A percentile compares a stretch with the other conserved stretches of the same genome.
phyloP scores from a whole-genome alignment of 1,140 invertebrate species.

The Acromyrmex charruanus region DNA sequence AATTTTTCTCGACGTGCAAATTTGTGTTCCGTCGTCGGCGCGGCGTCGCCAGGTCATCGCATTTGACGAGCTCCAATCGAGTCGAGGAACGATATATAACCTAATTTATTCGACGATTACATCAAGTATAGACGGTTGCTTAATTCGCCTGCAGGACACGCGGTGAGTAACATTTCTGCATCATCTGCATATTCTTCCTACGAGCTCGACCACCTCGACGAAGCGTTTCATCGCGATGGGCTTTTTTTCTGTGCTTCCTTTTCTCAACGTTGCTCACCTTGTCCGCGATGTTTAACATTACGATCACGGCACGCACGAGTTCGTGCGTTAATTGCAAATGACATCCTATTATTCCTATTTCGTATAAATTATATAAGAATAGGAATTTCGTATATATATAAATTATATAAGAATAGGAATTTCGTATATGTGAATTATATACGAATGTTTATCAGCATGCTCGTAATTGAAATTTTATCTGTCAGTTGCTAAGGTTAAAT shows the following conservation, averaged over 20 bases:
- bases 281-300: not conserved
- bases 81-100: constrained; percentile 76
- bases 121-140: not conserved
- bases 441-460: not conserved
- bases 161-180: not conserved
- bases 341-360: not conserved
- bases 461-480: not conserved
- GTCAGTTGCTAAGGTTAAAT: not conserved
- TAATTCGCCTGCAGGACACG: constrained; percentile 4
- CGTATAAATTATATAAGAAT: not conserved
- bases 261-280: constrained; percentile 34
- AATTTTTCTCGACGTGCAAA: not conserved
- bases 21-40: not conserved
- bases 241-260: constrained; percentile 35
- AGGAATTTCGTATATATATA: not conserved
- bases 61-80: constrained; percentile 70
- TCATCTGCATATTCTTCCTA: not conserved
- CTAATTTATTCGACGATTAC: constrained; percentile 59
- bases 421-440: not conserved
- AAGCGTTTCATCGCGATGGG: constrained; percentile 65
- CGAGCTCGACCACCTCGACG: constrained; percentile 44
- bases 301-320: not conserved
- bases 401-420: not conserved
- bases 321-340: not conserved
- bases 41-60: not conserved